phyloP scores from a whole-genome alignment of 2,113 vertebrate species.

The Plectropomus leopardus region DNA sequence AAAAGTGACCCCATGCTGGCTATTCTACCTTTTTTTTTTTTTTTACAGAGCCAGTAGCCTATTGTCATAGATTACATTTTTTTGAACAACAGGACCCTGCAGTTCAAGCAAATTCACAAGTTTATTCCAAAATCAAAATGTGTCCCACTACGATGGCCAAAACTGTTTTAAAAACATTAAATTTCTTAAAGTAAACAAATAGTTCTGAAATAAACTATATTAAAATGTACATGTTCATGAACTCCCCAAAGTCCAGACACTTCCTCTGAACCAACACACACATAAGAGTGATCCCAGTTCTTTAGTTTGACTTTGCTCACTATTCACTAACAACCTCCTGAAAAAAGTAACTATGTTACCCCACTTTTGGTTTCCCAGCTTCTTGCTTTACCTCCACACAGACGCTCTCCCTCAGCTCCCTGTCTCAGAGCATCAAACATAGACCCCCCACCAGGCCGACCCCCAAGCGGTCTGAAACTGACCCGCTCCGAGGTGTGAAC shows the following conservation, averaged over 20 bases:
- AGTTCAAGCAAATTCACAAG: background rate
- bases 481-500: conserved; percentile 73
- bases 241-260: background rate
- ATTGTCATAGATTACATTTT: too few species aligned
- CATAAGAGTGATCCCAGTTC: too few species aligned
- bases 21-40: too few species aligned
- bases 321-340: too few species aligned
- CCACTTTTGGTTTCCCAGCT: too few species aligned
- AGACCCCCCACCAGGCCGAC: conserved; percentile 61
- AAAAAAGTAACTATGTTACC: background rate
- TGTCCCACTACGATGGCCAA: background rate
- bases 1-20: too few species aligned
- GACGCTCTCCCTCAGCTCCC: conserved; percentile 56
- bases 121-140: background rate
- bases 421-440: conserved; percentile 74
- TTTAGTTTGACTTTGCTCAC: background rate
- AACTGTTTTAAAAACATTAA: background rate
- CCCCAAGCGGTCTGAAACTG: conserved; percentile 54
- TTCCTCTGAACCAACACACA: background rate
- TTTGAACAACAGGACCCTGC: too few species aligned
- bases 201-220: background rate
- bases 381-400: conserved; percentile 15
- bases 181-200: background rate
- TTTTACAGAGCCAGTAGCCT: too few species aligned
- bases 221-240: background rate